Conservation (phyloP, 2,888 invertebrate genomes). For the Pristionchus arcanus region DNA sequence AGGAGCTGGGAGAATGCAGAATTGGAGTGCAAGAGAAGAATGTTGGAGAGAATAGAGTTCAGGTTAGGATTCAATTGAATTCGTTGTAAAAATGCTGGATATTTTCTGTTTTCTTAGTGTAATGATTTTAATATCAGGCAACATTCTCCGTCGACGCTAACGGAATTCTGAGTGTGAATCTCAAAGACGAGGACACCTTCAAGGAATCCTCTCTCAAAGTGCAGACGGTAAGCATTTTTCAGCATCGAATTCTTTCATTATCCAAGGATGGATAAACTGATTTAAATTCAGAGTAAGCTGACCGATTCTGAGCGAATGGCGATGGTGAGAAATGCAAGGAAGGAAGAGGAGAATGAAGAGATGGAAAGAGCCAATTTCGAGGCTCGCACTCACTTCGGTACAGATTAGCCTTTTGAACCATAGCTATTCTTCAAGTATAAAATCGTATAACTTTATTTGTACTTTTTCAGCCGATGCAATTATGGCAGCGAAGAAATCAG, state of each 20-base stretch:
- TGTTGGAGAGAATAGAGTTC: neutral
- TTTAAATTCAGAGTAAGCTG: neutral
- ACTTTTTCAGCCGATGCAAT: constrained; percentile 22
- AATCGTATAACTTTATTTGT: neutral
- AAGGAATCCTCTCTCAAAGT: neutral
- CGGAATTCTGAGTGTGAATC: constrained; percentile 33
- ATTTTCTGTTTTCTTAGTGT: neutral
- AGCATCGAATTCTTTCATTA: neutral
- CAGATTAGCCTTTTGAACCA: neutral
- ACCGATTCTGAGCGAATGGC: neutral
- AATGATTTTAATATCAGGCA: neutral
- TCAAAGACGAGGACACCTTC: neutral
- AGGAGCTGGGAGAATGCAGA: neutral
- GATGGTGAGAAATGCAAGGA: constrained; percentile 26
- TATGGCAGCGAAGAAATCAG: neutral
- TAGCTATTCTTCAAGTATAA: too few relatives aligned
- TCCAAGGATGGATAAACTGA: neutral
- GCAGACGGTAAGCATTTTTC: neutral
- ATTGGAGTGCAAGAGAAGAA: constrained; percentile 3
- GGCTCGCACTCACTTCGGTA: neutral
- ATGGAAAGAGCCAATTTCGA: neutral
- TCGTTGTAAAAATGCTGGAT: neutral
- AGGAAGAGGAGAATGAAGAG: constrained; percentile 31
- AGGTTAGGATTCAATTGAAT: neutral
- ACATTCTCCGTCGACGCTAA: constrained; percentile 24